Conservation (phyloP, 1,140 invertebrate species). For the Lepidostoma basale region DNA sequence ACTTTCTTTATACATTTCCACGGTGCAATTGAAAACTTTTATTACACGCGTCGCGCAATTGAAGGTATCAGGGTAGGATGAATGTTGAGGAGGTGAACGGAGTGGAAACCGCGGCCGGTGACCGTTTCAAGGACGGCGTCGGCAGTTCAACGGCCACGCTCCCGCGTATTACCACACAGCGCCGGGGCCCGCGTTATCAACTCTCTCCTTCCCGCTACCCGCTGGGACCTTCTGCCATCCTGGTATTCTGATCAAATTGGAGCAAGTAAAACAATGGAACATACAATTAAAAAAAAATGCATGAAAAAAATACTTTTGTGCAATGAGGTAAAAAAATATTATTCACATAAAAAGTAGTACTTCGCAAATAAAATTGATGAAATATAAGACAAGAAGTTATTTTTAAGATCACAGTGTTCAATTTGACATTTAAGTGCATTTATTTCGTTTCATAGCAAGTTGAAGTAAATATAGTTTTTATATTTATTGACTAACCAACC, state of each 20-base stretch:
- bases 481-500: no score
- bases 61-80: conserved; percentile 34
- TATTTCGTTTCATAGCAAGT: no score
- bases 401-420: no score
- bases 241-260: conserved; percentile 17
- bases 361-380: no score
- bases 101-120: conserved; percentile 30
- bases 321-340: no score
- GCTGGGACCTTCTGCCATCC: conserved; percentile 23
- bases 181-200: conserved; percentile 1
- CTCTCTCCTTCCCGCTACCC: neutral
- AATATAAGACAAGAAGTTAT: no score
- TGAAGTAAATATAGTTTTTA: no score
- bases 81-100: conserved; percentile 18
- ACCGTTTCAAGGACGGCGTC: conserved; percentile 42
- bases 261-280: neutral
- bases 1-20: no score
- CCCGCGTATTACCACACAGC: conserved; percentile 2
- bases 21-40: conserved; percentile 21
- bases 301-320: no score
- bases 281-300: no score
- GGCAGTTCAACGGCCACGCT: conserved; percentile 38
- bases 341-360: no score
- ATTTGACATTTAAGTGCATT: no score
- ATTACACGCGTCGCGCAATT: conserved; percentile 26